phyloP scores from a whole-genome alignment of 2,888 invertebrate genomes.

The Phengaris arion region DNA sequence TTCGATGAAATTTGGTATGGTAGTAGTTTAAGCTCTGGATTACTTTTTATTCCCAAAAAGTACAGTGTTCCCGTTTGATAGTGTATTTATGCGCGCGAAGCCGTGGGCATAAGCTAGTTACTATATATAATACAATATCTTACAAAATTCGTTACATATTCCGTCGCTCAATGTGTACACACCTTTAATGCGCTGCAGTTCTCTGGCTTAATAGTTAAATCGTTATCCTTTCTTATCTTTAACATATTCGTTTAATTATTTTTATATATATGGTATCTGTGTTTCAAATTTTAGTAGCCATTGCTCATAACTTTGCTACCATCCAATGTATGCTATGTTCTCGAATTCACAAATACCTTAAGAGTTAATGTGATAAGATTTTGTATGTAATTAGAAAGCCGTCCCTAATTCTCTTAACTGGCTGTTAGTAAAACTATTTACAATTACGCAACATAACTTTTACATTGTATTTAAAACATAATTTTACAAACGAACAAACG shows the following conservation, averaged over 20 bases:
- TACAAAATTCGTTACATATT: too few species aligned
- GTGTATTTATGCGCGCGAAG: too few species aligned
- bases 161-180: not conserved
- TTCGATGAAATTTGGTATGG: too few species aligned
- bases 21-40: too few species aligned
- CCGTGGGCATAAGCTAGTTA: too few species aligned
- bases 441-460: constrained; percentile 19
- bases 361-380: too few species aligned
- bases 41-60: too few species aligned
- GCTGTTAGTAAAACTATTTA: not conserved
- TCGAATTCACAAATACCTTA: too few species aligned
- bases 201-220: constrained; percentile 11
- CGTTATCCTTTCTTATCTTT: constrained; percentile 31
- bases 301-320: too few species aligned
- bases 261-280: not conserved
- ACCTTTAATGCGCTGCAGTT: not conserved
- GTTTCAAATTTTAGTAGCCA: not conserved
- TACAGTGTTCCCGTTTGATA: too few species aligned
- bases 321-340: too few species aligned
- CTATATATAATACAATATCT: too few species aligned
- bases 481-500: constrained; percentile 18
- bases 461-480: not conserved
- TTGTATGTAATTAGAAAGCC: not conserved
- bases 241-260: constrained; percentile 39
- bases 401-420: not conserved